phyloP scores from a whole-genome alignment of 2,888 invertebrate genomes.

The Drosophila kambysellisi region DNA sequence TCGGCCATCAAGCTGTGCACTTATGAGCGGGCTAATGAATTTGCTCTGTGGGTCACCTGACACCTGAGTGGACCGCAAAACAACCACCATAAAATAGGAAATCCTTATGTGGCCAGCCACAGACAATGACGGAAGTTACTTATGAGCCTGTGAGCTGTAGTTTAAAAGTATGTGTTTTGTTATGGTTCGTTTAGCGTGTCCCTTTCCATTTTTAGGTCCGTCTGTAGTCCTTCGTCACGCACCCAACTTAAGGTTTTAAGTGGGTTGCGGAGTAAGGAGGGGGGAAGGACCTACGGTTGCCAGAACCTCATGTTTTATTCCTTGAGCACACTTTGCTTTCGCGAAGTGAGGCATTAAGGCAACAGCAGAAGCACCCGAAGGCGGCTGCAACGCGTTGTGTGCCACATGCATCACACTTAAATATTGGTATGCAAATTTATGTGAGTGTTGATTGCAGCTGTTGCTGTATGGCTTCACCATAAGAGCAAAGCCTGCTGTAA shows the following conservation, averaged over 20 bases:
- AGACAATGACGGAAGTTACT: slow-evolving; percentile 31
- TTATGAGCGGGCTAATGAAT: slow-evolving; percentile 31
- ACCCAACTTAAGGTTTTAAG: slow-evolving; percentile 61
- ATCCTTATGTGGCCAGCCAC: slow-evolving; percentile 40
- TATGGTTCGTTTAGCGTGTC: slow-evolving; percentile 8
- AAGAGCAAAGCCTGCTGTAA: slow-evolving; percentile 7
- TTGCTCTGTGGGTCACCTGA: slow-evolving; percentile 5
- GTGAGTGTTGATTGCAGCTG: slow-evolving; percentile 75
- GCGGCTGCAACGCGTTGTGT: slow-evolving; percentile 19
- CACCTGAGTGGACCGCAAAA: slow-evolving; percentile 38
- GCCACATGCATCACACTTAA: slow-evolving; percentile 49
- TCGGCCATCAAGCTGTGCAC: slow-evolving; percentile 49
- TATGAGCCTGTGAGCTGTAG: slow-evolving; percentile 6
- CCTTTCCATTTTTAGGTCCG: slow-evolving; percentile 13
- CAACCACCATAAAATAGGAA: slow-evolving; percentile 45
- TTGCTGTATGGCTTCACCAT: slow-evolving; percentile 16
- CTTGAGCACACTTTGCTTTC: slow-evolving; percentile 63
- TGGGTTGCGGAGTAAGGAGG: slow-evolving; percentile 15
- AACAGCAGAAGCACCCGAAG: slow-evolving; percentile 17
- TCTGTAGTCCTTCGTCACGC: slow-evolving; percentile 35
- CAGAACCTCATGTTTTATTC: slow-evolving; percentile 71
- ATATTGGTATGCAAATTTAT: slow-evolving; percentile 76
- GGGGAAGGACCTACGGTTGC: slow-evolving; percentile 9
- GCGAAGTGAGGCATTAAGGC: slow-evolving; percentile 65
- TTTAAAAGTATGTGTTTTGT: slow-evolving; percentile 40